Base-by-base conservation (phyloP, 2,888 invertebrate genomes). In the Dolomedes plantarius region DNA sequence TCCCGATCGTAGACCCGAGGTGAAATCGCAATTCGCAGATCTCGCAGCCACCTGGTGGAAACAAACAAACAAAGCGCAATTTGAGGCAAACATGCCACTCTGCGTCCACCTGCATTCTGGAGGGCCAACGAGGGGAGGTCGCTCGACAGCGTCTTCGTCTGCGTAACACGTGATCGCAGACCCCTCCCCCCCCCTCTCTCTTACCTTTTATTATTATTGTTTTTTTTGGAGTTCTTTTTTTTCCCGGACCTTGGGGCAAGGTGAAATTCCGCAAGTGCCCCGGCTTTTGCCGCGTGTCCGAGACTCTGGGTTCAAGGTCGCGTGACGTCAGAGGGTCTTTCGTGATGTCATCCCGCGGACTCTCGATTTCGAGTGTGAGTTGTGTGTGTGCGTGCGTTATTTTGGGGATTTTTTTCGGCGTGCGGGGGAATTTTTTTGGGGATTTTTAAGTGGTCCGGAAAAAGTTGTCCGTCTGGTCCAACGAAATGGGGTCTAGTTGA, bases 261-360 rank as follows among this genome's bases (percentile, higher is more conserved):
- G 56, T 56, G 56, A 56, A 56, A 56, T 56, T 56, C 56, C 56
- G n/a, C 56, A 16, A 56, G 56, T 56, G 56, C 56, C 56, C 56
- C 23, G 23, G 56, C 56, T 56, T n/a, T 16, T 56, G 56, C 56
- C 56, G 56, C 23, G 56, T 23, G 56, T 56, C 56, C 56, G 56
- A 56, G 56, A 56, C 56, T 56, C 11, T 56, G 56, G 56, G 56
- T 56, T 56, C 56, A 56, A 56, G 56, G 56, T 56, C 56, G 56
- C 5, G 23, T 56, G 56, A 56, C 56, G 56, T 56, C 56, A 56
- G 5, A 56, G 56, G 56, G 56, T 56, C 56, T 56, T n/a, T 56
- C 56, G 56, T 56, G 56, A 56, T 56, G 56, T 56, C 56, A 56
- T 56, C 1, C 5, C 56, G 19, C 23, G 56, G 56, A 56, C 56